A percentile compares a stretch with the other conserved stretches of the same genome.
phyloP scores from a whole-genome alignment of 2,113 vertebrate species.

The Brachyhypopomus occidentalis region DNA sequence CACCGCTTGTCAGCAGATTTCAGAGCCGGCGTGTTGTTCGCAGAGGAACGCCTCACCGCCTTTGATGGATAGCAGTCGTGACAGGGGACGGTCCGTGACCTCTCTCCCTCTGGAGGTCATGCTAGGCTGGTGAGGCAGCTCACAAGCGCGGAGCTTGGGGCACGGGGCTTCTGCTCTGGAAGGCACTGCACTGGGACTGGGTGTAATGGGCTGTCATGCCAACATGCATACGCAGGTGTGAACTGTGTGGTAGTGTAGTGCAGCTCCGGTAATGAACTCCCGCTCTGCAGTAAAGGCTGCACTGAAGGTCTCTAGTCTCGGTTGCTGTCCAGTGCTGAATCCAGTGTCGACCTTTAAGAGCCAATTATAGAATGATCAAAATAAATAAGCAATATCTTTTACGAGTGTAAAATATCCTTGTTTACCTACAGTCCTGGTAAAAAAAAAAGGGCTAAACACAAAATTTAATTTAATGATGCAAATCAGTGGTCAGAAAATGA shows the following conservation, averaged over 20 bases:
- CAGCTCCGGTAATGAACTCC: too few species aligned
- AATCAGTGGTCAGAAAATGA: too few species aligned
- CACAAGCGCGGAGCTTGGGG: not conserved
- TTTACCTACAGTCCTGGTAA: not conserved
- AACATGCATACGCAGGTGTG: not conserved
- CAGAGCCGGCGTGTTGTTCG: slow-evolving; percentile 64
- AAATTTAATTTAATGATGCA: too few species aligned
- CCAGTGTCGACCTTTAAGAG: not conserved
- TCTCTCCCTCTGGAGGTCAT: slow-evolving; percentile 52
- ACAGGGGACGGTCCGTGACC: slow-evolving; percentile 63
- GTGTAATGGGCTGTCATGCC: not conserved
- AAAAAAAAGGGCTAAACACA: too few species aligned
- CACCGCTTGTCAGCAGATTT: slow-evolving; percentile 73
- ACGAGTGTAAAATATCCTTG: not conserved
- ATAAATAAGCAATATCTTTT: not conserved
- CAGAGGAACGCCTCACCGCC: slow-evolving; percentile 60
- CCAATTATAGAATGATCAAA: not conserved
- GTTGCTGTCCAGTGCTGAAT: slow-evolving; percentile 44
- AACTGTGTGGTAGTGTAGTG: too few species aligned
- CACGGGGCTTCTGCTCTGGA: slow-evolving; percentile 12
- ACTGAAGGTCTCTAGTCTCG: not conserved
- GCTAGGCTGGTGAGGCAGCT: not conserved
- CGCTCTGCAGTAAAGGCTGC: too few species aligned
- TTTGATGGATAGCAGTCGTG: slow-evolving; percentile 71
- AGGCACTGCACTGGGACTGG: not conserved